Percentiles rank a stretch among this genome's conserved stretches.
These are phyloP conservation scores for Lordiphosa stackelbergi DNA, from an alignment of 1,140 invertebrate genomes.

Conservation along the genomic window DNA sequence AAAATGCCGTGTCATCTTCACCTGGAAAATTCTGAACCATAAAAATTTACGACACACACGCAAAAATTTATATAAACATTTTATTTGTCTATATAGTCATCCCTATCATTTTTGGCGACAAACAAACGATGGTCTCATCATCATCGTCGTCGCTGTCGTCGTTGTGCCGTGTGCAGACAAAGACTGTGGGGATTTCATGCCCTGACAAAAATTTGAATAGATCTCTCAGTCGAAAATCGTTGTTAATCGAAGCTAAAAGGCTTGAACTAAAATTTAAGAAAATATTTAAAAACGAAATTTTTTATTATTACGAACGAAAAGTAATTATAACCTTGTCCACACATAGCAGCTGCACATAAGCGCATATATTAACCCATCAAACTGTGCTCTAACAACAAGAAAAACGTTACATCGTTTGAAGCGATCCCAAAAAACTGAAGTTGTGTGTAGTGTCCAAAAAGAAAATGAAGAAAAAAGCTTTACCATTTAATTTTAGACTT, in stretches of 20 bases:
- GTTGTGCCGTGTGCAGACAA: slow-evolving; percentile 69
- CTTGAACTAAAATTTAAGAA: slow-evolving; percentile 51
- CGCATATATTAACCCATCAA: background rate
- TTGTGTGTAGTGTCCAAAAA: slow-evolving; percentile 13
- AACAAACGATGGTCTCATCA: slow-evolving; percentile 14
- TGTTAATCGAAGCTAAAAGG: slow-evolving; percentile 69
- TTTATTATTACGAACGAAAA: slow-evolving; percentile 72
- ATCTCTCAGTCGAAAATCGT: slow-evolving; percentile 73
- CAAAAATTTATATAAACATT: slow-evolving; percentile 22
- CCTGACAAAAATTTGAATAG: slow-evolving; percentile 47
- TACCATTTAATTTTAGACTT: slow-evolving; percentile 51
- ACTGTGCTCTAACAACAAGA: slow-evolving; percentile 22
- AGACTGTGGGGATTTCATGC: slow-evolving; percentile 29
- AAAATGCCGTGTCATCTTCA: slow-evolving; percentile 21
- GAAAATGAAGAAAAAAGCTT: slow-evolving; percentile 5
- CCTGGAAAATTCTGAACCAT: slow-evolving; percentile 32
- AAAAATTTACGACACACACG: slow-evolving; percentile 29
- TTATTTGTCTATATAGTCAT: slow-evolving; percentile 48
- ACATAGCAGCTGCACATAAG: background rate
- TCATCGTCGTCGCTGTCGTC: slow-evolving; percentile 21
- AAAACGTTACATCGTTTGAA: slow-evolving; percentile 43
- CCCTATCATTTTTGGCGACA: slow-evolving; percentile 55
- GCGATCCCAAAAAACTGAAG: slow-evolving; percentile 23
- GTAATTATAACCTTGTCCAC: slow-evolving; percentile 42
- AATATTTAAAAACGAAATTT: slow-evolving; percentile 41